Evolutionary conservation across 92 coral and sea anemone species (phyloP), one percentile per base, ranked within the genome.

Genomic region (Palythoa grandis): DNA sequence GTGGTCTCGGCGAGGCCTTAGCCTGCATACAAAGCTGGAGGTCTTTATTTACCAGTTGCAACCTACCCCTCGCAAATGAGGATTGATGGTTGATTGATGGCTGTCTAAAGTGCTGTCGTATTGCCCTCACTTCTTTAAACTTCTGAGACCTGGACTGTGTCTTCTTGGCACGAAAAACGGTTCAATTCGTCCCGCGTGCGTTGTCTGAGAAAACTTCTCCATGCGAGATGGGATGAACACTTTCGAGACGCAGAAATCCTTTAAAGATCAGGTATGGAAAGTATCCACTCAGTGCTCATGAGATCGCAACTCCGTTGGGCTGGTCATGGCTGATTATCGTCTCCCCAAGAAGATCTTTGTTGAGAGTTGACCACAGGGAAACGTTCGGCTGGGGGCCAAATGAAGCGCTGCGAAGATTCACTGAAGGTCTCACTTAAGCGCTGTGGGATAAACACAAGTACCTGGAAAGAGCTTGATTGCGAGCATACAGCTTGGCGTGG

Each of bases 111-210:
- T 67, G 63, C 54, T n/a, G 74, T 66, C 24, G 47, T 58, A 19
- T 25, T 23, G 63, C 70, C 5, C 24, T 63, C 24, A 63, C 70
- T 63, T 63, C 24, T 63, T 17, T 63, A n/a, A 0, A 1, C 20
- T 11, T 63, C 20, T 63, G 29, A 63, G 70, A n/a, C 70, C 70
- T 63, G 24, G 24, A 63, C 70, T 3, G 23, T 63, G 25, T 63
- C 12, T 20, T 63, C n/a, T 63, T 8, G 70, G 70, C 20, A n/a
- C 70, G 58, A 58, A 57, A 43, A 61, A 66, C 23, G 50, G 85
- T 50, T 67, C 35, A 75, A 56, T 52, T 60, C 40, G 19, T 52
- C 16, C 88, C 82, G 61, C 85, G 52, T 22, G 85, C 48, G 82
- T 58, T 86, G 86, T 82, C 52, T 82, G 11, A 73, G 86, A 23